Base-by-base conservation (phyloP, 2,888 invertebrate genomes). In the Ennomos erosarius region DNA sequence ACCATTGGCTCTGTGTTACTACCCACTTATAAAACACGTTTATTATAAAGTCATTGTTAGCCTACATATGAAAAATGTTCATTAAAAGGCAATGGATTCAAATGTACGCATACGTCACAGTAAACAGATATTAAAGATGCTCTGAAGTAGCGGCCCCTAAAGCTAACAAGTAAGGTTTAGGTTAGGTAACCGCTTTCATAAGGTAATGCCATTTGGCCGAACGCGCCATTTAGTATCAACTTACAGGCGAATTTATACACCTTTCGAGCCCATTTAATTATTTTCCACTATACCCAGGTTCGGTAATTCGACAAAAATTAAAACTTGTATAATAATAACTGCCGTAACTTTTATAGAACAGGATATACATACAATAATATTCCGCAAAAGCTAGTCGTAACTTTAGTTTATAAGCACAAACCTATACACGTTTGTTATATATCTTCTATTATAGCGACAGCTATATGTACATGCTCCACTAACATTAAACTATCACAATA, bases 251-350 rank as follows among this genome's bases (percentile, higher is more conserved):
- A 26, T 26, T 6, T 26, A 26, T 6, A 26, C 26, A 26, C 26
- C 26, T 47, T 37, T 37, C 10, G 37, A 16, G 36, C 37, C 16
- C n/a, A 12, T 16, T 2, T 9, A 16, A 12, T 16, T 4, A 16
- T 10, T 12, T 45, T 35, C 34, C 16, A 35, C 11, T 3, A 16
- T 52, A 16, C 36, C 37, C 33, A 44, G 68, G 69, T 77, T 82
- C 85, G 88, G 87, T 78, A 87, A 90, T 88, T 90, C 90, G 90
- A 88, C 90, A 87, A 84, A 74, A 68, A 78, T 79, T 76, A 71
- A 81, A 78, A 76, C 76, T 78, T 55, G 42, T 33, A 44, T n/a
- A 57, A 70, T 71, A 75, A 69, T 73, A 68, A 71, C 64, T 72
- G 72, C 71, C 69, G 73, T 71, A 73, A 74, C 69, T 74, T 75